These are phyloP conservation scores for Suillia variegata DNA, from an alignment of 2,888 invertebrate genomes.

Conservation along the genomic window DNA sequence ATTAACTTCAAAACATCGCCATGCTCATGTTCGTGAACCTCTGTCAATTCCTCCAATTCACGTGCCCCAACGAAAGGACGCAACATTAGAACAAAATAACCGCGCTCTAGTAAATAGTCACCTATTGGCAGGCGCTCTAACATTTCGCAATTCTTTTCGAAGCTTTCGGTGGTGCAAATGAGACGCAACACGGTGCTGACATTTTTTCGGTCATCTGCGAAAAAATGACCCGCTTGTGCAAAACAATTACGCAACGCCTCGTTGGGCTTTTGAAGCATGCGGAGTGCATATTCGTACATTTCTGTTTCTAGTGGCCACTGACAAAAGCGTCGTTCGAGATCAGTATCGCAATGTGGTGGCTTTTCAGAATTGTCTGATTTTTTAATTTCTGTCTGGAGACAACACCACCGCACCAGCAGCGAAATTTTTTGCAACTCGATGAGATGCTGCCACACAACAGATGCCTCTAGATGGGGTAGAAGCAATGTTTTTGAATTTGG, in stretches of 20 bases:
- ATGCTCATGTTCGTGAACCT: constrained; percentile 32
- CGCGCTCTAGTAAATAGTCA: constrained; percentile 40
- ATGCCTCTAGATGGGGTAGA: constrained; percentile 51
- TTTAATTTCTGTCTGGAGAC: too few species aligned
- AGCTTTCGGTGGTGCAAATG: constrained; percentile 62
- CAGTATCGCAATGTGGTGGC: too few species aligned
- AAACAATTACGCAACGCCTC: constrained; percentile 52
- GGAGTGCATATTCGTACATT: constrained; percentile 54
- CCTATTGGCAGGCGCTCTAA: constrained; percentile 45
- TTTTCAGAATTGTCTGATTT: neutral
- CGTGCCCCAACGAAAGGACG: constrained; percentile 45
- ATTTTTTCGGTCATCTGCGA: constrained; percentile 65
- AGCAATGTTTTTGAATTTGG: constrained; percentile 45
- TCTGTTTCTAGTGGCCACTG: constrained; percentile 50
- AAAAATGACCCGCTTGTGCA: constrained; percentile 66
- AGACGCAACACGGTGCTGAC: constrained; percentile 67
- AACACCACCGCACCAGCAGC: constrained; percentile 51
- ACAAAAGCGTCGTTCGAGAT: constrained; percentile 41
- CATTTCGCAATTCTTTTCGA: constrained; percentile 39
- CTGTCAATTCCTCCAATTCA: constrained; percentile 44
- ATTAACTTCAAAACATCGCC: constrained; percentile 43
- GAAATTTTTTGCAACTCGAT: constrained; percentile 39
- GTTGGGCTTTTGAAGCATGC: constrained; percentile 39
- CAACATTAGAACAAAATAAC: constrained; percentile 43
- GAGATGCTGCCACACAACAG: constrained; percentile 52